These are phyloP conservation scores for Laticauda laticaudata DNA, from an alignment of 2,113 vertebrate species.

Conservation along the genomic window DNA sequence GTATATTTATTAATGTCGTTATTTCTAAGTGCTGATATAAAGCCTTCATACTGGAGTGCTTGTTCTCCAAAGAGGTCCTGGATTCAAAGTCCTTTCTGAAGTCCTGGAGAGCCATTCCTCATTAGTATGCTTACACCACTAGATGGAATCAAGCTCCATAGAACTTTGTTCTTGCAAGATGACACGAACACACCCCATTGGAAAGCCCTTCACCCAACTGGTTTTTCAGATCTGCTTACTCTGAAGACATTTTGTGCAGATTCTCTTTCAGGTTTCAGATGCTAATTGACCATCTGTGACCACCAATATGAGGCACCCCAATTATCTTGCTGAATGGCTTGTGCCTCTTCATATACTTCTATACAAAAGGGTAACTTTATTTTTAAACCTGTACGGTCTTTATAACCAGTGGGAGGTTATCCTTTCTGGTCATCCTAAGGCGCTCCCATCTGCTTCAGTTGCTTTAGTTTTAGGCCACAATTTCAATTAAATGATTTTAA, in stretches of 20 bases:
- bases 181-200: not conserved
- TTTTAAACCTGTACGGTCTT: not conserved
- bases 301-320: not conserved
- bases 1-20: not conserved
- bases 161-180: not conserved
- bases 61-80: not conserved
- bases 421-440: not conserved
- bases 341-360: not conserved
- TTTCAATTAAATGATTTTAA: conserved; percentile 23
- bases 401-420: not conserved
- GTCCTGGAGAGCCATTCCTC: not conserved
- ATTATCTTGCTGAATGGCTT: not conserved
- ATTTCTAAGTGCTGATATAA: not conserved
- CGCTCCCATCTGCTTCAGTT: not conserved
- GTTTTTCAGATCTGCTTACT: not conserved
- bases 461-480: not conserved
- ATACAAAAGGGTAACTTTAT: not conserved
- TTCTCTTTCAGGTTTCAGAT: not conserved
- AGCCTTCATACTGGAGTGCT: not conserved
- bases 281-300: not conserved
- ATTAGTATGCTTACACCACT: not conserved
- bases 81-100: not conserved
- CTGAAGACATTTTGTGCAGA: not conserved
- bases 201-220: not conserved
- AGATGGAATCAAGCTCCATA: not conserved